Percentiles rank a stretch among this genome's conserved stretches.
These are phyloP conservation scores for Gnatocerus cornutus DNA, from an alignment of 2,888 invertebrate genomes.

Conservation along the genomic window DNA sequence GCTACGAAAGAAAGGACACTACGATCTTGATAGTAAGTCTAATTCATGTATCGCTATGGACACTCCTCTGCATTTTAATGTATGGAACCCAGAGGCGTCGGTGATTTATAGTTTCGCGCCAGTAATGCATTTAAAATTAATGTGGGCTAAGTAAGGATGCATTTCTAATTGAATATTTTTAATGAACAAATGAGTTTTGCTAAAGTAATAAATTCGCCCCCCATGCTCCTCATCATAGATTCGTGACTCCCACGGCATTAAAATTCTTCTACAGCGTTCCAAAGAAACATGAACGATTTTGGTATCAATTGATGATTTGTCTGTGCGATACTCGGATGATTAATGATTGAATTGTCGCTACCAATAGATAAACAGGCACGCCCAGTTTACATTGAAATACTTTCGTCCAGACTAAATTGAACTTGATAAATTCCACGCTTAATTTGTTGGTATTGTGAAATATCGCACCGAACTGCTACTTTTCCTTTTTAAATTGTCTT, in stretches of 20 bases:
- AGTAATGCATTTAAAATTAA: conserved; percentile 3
- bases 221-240: no score
- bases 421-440: conserved; percentile 2
- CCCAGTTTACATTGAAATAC: conserved; percentile 21
- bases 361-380: conserved; percentile 4
- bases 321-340: conserved; percentile 6
- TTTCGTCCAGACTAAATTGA: not conserved
- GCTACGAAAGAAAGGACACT: conserved; percentile 43
- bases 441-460: conserved; percentile 8
- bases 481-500: conserved; percentile 8
- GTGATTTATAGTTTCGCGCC: conserved; percentile 13
- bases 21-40: conserved; percentile 50
- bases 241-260: conserved; percentile 28
- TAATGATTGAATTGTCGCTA: conserved; percentile 18
- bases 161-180: conserved; percentile 17
- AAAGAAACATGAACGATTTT: conserved; percentile 23
- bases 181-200: not conserved
- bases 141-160: conserved; percentile 1
- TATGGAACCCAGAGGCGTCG: conserved; percentile 43
- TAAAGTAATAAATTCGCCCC: no score
- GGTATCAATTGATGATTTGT: conserved; percentile 19
- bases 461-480: not conserved
- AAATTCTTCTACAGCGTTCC: conserved; percentile 21
- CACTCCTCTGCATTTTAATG: conserved; percentile 49
- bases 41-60: conserved; percentile 48